Evolutionary conservation across 2,888 invertebrate species (phyloP).

Genomic region (Seladonia tumulorum): DNA sequence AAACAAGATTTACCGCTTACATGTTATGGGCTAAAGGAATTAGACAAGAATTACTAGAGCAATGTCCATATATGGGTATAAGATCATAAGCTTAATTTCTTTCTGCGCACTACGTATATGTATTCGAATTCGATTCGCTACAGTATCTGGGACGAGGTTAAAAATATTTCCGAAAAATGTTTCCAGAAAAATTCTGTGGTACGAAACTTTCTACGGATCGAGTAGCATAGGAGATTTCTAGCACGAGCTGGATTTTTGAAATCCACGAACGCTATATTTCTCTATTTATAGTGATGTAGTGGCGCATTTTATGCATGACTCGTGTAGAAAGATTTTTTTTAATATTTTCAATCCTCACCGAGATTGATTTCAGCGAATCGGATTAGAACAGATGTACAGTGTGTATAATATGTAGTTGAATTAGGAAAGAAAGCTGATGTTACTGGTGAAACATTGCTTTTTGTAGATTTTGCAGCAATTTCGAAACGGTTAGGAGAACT

Average conservation of each 20-base stretch:
- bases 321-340: neutral
- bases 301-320: neutral
- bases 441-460: conserved; percentile 64
- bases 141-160: neutral
- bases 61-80: conserved; percentile 90
- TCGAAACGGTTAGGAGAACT: conserved; percentile 94
- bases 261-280: neutral
- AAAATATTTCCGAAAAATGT: neutral
- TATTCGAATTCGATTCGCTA: neutral
- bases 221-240: neutral
- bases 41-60: conserved; percentile 89
- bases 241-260: neutral
- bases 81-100: conserved; percentile 41
- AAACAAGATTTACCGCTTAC: conserved; percentile 93
- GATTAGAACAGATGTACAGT: neutral
- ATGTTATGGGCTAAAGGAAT: conserved; percentile 96
- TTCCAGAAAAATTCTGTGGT: neutral
- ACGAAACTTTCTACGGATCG: neutral
- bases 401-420: neutral
- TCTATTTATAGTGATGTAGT: neutral
- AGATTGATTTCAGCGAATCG: neutral
- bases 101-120: conserved; percentile 8
- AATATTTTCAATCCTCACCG: neutral
- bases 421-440: conserved; percentile 37
- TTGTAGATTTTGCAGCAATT: conserved; percentile 90